phyloP scores from a whole-genome alignment of 2,888 invertebrate genomes.

The Aphelenchoides bicaudatus region DNA sequence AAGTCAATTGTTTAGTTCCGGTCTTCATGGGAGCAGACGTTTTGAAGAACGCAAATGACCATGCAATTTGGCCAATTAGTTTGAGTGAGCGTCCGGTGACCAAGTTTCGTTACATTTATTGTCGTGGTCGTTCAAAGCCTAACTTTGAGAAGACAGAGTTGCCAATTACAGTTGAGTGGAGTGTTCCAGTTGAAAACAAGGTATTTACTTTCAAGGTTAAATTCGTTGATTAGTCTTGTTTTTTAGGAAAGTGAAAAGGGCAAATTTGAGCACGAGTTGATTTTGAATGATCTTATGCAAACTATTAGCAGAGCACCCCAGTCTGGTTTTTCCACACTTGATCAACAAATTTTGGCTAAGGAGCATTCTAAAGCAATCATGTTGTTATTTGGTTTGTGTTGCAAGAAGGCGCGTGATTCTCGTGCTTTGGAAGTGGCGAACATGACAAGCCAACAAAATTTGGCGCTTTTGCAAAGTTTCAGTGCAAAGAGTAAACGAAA shows the following conservation, averaged over 20 bases:
- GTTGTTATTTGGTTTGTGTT: slow-evolving; percentile 46
- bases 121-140: slow-evolving; percentile 31
- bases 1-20: no score
- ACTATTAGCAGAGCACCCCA: slow-evolving; percentile 17
- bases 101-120: slow-evolving; percentile 48
- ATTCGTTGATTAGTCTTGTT: neutral
- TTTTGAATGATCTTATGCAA: slow-evolving; percentile 42
- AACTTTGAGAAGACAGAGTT: slow-evolving; percentile 30
- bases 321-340: neutral
- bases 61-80: slow-evolving; percentile 50
- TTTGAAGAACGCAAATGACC: slow-evolving; percentile 33
- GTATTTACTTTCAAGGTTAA: slow-evolving; percentile 18
- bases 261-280: slow-evolving; percentile 38
- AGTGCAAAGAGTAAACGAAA: slow-evolving; percentile 40
- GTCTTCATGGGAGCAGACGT: slow-evolving; percentile 43
- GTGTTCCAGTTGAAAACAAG: slow-evolving; percentile 40
- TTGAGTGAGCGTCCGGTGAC: slow-evolving; percentile 35
- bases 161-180: slow-evolving; percentile 39
- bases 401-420: slow-evolving; percentile 37
- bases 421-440: slow-evolving; percentile 44
- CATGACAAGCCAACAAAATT: slow-evolving; percentile 24
- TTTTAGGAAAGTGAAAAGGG: slow-evolving; percentile 33
- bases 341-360: slow-evolving; percentile 1
- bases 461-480: slow-evolving; percentile 40
- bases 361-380: slow-evolving; percentile 29